A percentile compares a stretch with the other conserved stretches of the same genome.
Evolutionary conservation across 2,797 vertebrate species (phyloP).

Genomic region (Helarctos malayanus): DNA sequence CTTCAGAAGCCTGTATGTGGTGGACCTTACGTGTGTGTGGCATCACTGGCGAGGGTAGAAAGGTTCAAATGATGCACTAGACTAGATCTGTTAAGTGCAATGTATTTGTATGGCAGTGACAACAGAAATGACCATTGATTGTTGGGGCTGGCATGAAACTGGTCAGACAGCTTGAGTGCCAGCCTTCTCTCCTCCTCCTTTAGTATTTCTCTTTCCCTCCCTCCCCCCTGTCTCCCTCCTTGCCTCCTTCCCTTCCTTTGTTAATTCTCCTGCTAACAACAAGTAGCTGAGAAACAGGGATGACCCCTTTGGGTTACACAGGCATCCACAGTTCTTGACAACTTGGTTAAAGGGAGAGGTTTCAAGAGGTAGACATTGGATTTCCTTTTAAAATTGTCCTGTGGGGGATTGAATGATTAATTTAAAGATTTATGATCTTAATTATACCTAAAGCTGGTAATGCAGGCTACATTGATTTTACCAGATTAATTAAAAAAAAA

Average conservation of each 20-base stretch:
- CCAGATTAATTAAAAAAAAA: not conserved
- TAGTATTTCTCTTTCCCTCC: not conserved
- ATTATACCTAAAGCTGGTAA: conserved; percentile 2
- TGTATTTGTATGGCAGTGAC: not conserved
- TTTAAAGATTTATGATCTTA: conserved; percentile 57
- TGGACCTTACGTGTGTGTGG: not conserved
- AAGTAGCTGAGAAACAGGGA: not conserved
- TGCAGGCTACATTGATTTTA: conserved; percentile 1
- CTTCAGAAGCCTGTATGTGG: not conserved
- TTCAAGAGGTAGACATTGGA: not conserved
- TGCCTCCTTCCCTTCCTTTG: not conserved
- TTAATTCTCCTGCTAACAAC: not conserved
- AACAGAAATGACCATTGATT: not conserved
- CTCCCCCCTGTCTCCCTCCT: fast-evolving
- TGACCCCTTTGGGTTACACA: not conserved
- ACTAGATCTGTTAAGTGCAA: not conserved
- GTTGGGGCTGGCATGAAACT: not conserved
- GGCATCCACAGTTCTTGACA: not conserved
- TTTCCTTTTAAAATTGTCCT: conserved; percentile 50
- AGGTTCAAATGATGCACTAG: not conserved
- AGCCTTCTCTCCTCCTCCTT: not conserved
- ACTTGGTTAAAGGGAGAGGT: not conserved
- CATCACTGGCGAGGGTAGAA: not conserved
- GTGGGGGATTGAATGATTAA: not conserved
- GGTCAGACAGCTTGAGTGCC: not conserved